A percentile compares a stretch with the other conserved stretches of the same genome.
These are phyloP conservation scores for Nycteola revayana DNA, from an alignment of 2,888 invertebrate species.

Conservation along the genomic window DNA sequence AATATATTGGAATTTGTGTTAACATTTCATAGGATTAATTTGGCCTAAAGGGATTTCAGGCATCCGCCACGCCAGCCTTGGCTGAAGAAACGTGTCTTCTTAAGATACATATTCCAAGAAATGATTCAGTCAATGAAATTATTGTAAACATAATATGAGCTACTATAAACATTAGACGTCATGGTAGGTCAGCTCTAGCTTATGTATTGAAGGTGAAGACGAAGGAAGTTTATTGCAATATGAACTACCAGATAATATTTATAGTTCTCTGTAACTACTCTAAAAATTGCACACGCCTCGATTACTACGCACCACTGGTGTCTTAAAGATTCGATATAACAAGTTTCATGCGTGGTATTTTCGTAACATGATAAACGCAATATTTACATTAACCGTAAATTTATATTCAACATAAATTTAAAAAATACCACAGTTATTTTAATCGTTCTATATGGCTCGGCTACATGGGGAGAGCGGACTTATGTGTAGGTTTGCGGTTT, in stretches of 20 bases:
- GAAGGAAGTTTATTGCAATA: conserved; percentile 71
- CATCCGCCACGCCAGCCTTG: conserved; percentile 22
- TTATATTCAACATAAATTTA: conserved; percentile 31
- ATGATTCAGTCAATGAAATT: conserved; percentile 66
- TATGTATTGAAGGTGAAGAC: conserved; percentile 62
- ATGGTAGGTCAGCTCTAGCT: conserved; percentile 58
- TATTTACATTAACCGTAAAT: conserved; percentile 30
- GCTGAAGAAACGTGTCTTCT: conserved; percentile 21
- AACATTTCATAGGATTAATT: conserved; percentile 27
- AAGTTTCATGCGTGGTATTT: conserved; percentile 29
- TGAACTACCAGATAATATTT: conserved; percentile 67
- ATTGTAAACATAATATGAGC: conserved; percentile 67
- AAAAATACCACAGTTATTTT: conserved; percentile 18
- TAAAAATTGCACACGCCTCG: conserved; percentile 66
- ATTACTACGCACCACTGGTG: conserved; percentile 29
- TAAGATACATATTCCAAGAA: conserved; percentile 40
- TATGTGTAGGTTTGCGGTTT: no score
- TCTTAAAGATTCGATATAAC: conserved; percentile 30
- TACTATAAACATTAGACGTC: conserved; percentile 65
- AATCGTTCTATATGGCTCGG: no score
- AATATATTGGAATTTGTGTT: conserved; percentile 20
- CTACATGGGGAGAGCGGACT: no score
- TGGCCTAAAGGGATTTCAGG: conserved; percentile 20
- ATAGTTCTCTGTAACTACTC: conserved; percentile 64
- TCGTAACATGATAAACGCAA: conserved; percentile 33